Evolutionary conservation across 2,113 vertebrate genomes (phyloP).

Genomic region (Lophius piscatorius): DNA sequence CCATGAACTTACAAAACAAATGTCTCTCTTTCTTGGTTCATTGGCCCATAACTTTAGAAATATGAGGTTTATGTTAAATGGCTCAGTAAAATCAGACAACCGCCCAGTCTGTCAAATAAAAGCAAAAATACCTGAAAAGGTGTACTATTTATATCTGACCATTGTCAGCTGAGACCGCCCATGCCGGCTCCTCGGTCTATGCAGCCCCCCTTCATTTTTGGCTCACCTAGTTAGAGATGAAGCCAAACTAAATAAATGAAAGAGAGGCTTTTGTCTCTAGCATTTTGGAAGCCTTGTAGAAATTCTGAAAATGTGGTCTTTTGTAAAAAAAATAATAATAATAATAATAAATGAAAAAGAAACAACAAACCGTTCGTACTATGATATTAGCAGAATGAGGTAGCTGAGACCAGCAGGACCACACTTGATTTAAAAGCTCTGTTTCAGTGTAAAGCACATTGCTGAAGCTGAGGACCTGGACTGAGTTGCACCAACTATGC

Average conservation of each 20-base stretch:
- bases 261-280: slow-evolving; percentile 49
- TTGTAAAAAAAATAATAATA: slow-evolving; percentile 52
- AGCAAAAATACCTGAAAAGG: slow-evolving; percentile 53
- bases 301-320: slow-evolving; percentile 64
- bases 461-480: slow-evolving; percentile 56
- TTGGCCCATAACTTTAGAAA: slow-evolving; percentile 30
- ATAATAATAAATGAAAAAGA: slow-evolving; percentile 37
- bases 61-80: slow-evolving; percentile 19
- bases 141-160: slow-evolving; percentile 60
- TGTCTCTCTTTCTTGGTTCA: slow-evolving; percentile 30
- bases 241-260: slow-evolving; percentile 42
- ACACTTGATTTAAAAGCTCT: slow-evolving; percentile 51
- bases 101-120: slow-evolving; percentile 50
- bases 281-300: slow-evolving; percentile 59
- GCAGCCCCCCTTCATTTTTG: slow-evolving; percentile 45
- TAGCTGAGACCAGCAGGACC: slow-evolving; percentile 49
- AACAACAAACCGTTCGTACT: slow-evolving; percentile 40
- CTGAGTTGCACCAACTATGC: slow-evolving; percentile 68
- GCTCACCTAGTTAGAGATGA: slow-evolving; percentile 26
- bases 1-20: slow-evolving; percentile 46
- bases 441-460: slow-evolving; percentile 64
- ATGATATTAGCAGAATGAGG: slow-evolving; percentile 45
- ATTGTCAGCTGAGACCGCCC: slow-evolving; percentile 50
- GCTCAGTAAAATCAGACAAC: slow-evolving; percentile 16
- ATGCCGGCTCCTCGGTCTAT: slow-evolving; percentile 59